phyloP scores from a whole-genome alignment of 2,113 vertebrate species.

The Dromaius novaehollandiae region DNA sequence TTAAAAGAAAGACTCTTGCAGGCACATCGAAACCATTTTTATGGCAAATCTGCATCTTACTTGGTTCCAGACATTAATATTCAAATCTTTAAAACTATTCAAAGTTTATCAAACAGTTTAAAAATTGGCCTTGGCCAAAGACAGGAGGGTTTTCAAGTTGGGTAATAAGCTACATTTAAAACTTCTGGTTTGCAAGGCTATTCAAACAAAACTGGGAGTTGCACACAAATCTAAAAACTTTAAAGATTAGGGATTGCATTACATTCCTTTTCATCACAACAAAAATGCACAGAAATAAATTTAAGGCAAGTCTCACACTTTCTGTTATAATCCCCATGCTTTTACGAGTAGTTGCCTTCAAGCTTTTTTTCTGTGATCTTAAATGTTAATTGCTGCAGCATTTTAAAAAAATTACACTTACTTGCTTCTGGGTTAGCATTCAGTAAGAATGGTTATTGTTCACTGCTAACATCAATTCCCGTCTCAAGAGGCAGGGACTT shows the following conservation, averaged over 20 bases:
- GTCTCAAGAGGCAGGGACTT: constrained; percentile 6
- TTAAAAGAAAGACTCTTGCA: neutral
- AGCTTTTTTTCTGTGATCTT: neutral
- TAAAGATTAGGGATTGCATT: neutral
- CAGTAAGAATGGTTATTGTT: neutral
- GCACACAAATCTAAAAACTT: neutral
- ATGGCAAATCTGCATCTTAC: neutral
- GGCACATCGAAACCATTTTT: neutral
- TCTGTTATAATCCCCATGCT: neutral
- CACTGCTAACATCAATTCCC: neutral
- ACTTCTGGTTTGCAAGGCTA: neutral
- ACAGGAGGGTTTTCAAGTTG: neutral
- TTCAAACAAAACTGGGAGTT: neutral
- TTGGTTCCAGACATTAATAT: neutral
- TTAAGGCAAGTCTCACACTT: neutral
- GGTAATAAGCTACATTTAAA: neutral
- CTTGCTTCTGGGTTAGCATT: neutral
- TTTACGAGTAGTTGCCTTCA: neutral
- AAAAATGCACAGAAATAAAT: neutral
- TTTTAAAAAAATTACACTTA: neutral
- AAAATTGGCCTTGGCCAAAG: neutral
- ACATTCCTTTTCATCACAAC: neutral
- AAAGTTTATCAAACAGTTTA: neutral
- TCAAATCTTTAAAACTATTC: neutral
- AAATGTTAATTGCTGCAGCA: neutral